A percentile compares a stretch with the other conserved stretches of the same genome.
Conservation (phyloP, 2,113 vertebrate genomes). For the Eudorcas thomsonii region DNA sequence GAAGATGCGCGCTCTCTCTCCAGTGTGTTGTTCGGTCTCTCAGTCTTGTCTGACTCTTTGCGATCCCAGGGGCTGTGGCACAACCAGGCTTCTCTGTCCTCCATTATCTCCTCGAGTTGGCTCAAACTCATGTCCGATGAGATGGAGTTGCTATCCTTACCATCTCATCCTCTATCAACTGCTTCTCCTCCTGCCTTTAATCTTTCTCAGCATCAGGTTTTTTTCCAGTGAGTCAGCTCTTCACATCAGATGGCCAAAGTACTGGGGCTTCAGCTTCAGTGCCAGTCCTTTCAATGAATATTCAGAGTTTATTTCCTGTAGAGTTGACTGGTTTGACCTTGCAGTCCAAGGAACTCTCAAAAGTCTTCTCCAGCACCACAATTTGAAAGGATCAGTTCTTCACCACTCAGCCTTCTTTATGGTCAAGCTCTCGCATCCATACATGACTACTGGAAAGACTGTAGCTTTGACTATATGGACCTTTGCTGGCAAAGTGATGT, state of each 20-base stretch:
- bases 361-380: neutral
- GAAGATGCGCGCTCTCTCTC: neutral
- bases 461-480: neutral
- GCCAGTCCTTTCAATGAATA: neutral
- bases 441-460: neutral
- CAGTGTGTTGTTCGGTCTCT: neutral
- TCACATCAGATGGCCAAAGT: neutral
- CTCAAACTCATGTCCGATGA: neutral
- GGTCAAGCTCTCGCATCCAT: neutral
- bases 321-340: neutral
- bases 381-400: neutral
- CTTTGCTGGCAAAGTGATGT: neutral
- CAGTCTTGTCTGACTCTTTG: neutral
- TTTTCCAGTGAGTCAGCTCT: neutral
- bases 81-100: neutral
- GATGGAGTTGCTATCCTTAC: neutral
- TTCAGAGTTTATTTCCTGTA: neutral
- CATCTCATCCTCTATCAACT: neutral
- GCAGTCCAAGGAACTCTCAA: neutral
- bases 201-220: neutral
- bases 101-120: neutral
- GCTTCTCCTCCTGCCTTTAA: neutral
- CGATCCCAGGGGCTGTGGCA: rapidly evolving
- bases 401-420: neutral
- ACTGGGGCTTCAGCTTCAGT: neutral